Base-by-base conservation (phyloP, 2,113 vertebrate genomes). In the Saimiri boliviensis region DNA sequence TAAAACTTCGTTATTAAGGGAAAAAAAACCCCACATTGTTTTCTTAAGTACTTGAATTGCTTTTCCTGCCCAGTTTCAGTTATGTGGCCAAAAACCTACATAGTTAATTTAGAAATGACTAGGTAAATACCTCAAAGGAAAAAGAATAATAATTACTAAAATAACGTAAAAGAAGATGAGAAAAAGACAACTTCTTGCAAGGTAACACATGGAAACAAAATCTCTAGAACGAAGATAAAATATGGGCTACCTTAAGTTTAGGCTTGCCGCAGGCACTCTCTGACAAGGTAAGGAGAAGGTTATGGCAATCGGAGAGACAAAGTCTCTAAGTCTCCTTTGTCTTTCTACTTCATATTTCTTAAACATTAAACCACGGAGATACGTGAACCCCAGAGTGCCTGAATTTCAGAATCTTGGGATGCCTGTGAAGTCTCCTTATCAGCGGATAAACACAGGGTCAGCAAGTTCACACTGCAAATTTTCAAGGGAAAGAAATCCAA, bases 401-500 rank as follows among this genome's bases (percentile, higher is more conserved):
- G 82, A 79, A 89, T 87, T 89, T 97, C 73, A 93, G 84, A 89
- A 89, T 79, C 20, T 70, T 60, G 3, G 40, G 49, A 93, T 66
- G 42, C 30, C 37, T 90, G 3, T 56, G 76, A 93, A 85, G 83
- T 81, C 23, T 92, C 37, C 45, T 93, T 89, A 74, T 95, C 90
- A 56, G 10, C 25, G 42, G 35, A 94, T 30, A 93, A 93, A 94
- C n/a, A 45, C 71, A 85, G 42, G 74, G 84, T 82, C 89, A 96
- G 47, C 32, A n/a, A 73, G 84, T 92, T 96, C 92, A 63, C 7
- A 40, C 81, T 74, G 25, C 25, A 94, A 23, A 79, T 74, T 79
- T 95, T 95, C 90, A 90, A 71, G 66, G 47, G 85, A 84, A 68
- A 96, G 49, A 86, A 97, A 89, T 49, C 20, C 58, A 84, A 92